Percentiles rank a stretch among this genome's conserved stretches.
Evolutionary conservation across 2,888 invertebrate species (phyloP).

Genomic region (Eupeodes latifasciatus): DNA sequence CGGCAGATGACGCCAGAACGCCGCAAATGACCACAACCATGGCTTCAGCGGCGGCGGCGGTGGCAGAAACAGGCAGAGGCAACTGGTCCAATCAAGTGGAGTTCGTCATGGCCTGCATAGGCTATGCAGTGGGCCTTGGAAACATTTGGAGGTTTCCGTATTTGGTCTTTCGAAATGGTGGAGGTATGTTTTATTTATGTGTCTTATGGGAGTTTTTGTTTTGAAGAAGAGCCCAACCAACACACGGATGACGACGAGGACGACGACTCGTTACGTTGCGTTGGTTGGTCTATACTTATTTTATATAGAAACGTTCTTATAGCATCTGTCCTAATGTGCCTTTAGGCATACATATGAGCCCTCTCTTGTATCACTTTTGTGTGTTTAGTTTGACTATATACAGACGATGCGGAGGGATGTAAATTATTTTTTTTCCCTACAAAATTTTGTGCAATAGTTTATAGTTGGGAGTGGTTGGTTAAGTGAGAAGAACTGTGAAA

Average conservation of each 20-base stretch:
- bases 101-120: constrained; percentile 78
- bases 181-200: constrained; percentile 74
- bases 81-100: constrained; percentile 77
- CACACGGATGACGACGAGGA: neutral
- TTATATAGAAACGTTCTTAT: too few species aligned
- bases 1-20: constrained; percentile 56
- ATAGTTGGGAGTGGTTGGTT: constrained; percentile 63
- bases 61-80: constrained; percentile 62
- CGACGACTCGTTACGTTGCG: constrained; percentile 44
- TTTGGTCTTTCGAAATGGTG: constrained; percentile 78
- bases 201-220: constrained; percentile 24
- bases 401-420: neutral
- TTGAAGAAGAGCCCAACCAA: neutral
- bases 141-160: constrained; percentile 79
- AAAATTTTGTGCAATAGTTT: constrained; percentile 59
- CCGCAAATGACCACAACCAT: constrained; percentile 15
- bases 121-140: constrained; percentile 79
- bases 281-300: neutral
- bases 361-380: constrained; percentile 34
- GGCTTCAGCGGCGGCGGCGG: neutral
- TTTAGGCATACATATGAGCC: constrained; percentile 49
- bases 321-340: constrained; percentile 55
- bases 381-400: constrained; percentile 15
- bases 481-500: constrained; percentile 70
- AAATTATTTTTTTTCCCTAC: neutral